Percentiles rank a stretch among this genome's conserved stretches.
Conservation (phyloP, 1,140 invertebrate genomes). For the Hypsibius dujardini region DNA sequence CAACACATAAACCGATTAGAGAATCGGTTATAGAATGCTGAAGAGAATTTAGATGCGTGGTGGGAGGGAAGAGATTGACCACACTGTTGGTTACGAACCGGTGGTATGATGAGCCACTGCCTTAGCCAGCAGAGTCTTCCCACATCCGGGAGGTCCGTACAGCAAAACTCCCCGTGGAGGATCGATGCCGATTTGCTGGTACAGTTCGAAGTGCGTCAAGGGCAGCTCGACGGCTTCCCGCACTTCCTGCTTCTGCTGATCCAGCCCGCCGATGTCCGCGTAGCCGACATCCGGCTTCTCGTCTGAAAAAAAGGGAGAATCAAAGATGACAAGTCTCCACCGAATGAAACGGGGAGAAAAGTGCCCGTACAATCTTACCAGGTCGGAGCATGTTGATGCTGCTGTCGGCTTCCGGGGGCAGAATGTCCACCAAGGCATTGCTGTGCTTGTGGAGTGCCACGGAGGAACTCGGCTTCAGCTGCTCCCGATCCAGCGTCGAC, state of each 20-base stretch:
- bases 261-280: conserved; percentile 95
- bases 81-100: conserved; percentile 36
- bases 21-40: too few species aligned
- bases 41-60: too few species aligned
- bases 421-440: conserved; percentile 87
- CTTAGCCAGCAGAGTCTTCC: conserved; percentile 96
- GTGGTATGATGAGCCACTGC: conserved; percentile 92
- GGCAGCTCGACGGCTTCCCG: conserved; percentile 94
- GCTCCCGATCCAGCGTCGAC: conserved; percentile 78
- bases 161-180: conserved; percentile 92
- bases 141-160: conserved; percentile 93
- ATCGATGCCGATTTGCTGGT: conserved; percentile 92
- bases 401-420: conserved; percentile 93
- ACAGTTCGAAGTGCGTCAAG: conserved; percentile 93
- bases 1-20: too few species aligned
- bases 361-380: too few species aligned
- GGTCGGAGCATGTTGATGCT: conserved; percentile 88
- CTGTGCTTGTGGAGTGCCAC: conserved; percentile 94
- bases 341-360: too few species aligned
- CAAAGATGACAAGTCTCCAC: too few species aligned
- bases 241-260: conserved; percentile 99
- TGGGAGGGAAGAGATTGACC: conserved; percentile 17
- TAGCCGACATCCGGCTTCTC: conserved; percentile 96
- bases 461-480: conserved; percentile 81
- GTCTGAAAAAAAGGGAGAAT: too few species aligned